A percentile compares a stretch with the other conserved stretches of the same genome.
These are phyloP conservation scores for Stegodyphus mimosarum DNA, from an alignment of 1,140 invertebrate species.

Conservation along the genomic window DNA sequence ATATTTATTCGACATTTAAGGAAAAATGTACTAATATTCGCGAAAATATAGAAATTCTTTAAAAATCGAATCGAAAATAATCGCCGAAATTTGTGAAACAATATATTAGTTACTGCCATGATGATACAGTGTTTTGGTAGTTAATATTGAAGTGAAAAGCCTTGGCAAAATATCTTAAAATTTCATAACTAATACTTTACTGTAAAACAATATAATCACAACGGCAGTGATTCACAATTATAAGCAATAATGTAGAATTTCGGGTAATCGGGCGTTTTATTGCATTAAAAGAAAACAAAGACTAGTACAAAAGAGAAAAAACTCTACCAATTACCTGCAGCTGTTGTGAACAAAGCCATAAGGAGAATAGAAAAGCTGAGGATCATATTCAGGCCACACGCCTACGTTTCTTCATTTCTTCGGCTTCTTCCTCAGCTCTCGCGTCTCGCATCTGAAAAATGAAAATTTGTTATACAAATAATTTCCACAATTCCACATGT, in stretches of 20 bases:
- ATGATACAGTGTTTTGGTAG: too few relatives aligned
- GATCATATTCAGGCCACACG: slow-evolving; percentile 54
- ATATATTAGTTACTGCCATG: too few relatives aligned
- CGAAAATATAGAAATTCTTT: too few relatives aligned
- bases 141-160: not conserved
- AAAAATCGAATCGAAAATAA: too few relatives aligned
- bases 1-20: too few relatives aligned
- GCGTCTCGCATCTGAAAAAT: too few relatives aligned
- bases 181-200: not conserved
- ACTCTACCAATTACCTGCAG: slow-evolving; percentile 54
- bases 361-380: slow-evolving; percentile 32
- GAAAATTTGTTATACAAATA: not conserved
- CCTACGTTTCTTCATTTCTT: slow-evolving; percentile 38
- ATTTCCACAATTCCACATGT: not conserved
- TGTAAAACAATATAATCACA: not conserved
- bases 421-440: not conserved
- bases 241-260: not conserved
- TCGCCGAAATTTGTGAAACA: too few relatives aligned
- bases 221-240: not conserved
- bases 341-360: slow-evolving; percentile 43
- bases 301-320: not conserved
- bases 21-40: too few relatives aligned
- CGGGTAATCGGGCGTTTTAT: not conserved
- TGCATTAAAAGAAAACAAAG: not conserved
- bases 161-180: not conserved